Conservation (phyloP, 2,888 invertebrate species). For the Meandrusa payeni region DNA sequence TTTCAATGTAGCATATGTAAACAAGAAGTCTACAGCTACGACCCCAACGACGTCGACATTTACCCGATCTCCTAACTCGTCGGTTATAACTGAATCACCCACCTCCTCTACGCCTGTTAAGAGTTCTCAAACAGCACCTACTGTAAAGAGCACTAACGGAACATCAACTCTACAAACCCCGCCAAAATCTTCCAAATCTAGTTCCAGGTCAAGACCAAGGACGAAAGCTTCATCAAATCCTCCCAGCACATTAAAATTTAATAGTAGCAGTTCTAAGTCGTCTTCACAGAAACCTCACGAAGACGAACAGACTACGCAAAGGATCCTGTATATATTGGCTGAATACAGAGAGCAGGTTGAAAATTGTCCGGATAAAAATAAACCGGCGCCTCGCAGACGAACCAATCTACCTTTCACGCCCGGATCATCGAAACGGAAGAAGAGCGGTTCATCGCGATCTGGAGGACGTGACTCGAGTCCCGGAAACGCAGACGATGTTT, state of each 20-base stretch:
- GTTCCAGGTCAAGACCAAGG: constrained; percentile 72
- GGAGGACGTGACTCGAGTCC: constrained; percentile 81
- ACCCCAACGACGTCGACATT: constrained; percentile 56
- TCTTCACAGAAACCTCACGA: constrained; percentile 87
- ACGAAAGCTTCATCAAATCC: constrained; percentile 78
- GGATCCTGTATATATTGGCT: constrained; percentile 89
- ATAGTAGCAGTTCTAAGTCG: constrained; percentile 81
- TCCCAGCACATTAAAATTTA: constrained; percentile 82
- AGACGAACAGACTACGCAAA: constrained; percentile 90
- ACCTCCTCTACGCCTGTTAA: constrained; percentile 52
- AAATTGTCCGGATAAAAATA: constrained; percentile 91
- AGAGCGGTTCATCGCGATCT: constrained; percentile 81
- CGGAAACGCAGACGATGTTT: constrained; percentile 83
- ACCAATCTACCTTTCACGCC: constrained; percentile 88
- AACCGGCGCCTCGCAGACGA: constrained; percentile 88
- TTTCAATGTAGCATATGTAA: constrained; percentile 65
- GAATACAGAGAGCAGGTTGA: constrained; percentile 90
- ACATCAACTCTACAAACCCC: constrained; percentile 35
- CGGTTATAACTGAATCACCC: constrained; percentile 57
- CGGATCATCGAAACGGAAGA: constrained; percentile 85
- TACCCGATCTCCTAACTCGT: constrained; percentile 66
- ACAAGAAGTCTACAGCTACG: constrained; percentile 59
- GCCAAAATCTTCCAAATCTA: constrained; percentile 52
- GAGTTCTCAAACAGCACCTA: constrained; percentile 45
- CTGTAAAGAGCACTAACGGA: constrained; percentile 47